phyloP scores from a whole-genome alignment of 2,888 invertebrate species.

The Philopedon plagiatum region DNA sequence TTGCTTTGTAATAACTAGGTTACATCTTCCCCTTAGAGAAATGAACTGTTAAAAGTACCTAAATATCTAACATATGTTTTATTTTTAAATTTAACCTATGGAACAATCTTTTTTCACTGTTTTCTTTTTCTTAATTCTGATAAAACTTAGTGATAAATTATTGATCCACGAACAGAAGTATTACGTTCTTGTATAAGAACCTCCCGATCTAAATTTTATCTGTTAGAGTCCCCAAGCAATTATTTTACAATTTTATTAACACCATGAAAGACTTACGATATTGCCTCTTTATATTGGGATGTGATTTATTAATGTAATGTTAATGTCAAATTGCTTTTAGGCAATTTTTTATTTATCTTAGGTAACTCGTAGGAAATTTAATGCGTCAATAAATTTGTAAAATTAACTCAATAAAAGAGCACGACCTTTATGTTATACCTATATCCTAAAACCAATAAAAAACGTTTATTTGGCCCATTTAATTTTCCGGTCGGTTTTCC shows the following conservation, averaged over 20 bases:
- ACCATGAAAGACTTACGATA: constrained; percentile 42
- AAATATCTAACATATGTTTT: too few species aligned
- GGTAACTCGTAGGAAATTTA: constrained; percentile 55
- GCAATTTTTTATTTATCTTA: constrained; percentile 51
- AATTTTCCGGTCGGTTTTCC: constrained; percentile 59
- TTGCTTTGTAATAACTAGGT: too few species aligned
- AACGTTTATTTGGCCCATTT: constrained; percentile 62
- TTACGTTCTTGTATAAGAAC: not conserved
- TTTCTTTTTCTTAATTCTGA: too few species aligned
- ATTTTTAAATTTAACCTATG: too few species aligned
- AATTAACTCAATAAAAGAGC: constrained; percentile 61
- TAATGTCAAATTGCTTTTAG: constrained; percentile 29
- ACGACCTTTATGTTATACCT: constrained; percentile 55
- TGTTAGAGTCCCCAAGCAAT: constrained; percentile 9
- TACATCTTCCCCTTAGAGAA: too few species aligned
- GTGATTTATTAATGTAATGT: constrained; percentile 52
- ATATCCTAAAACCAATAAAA: constrained; percentile 60
- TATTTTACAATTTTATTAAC: constrained; percentile 43
- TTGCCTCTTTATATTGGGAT: constrained; percentile 46
- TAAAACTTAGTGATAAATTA: not conserved
- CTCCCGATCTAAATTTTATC: not conserved
- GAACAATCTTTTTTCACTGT: too few species aligned
- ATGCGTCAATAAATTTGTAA: constrained; percentile 60
- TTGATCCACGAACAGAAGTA: not conserved
- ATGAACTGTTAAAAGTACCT: too few species aligned